Evolutionary conservation across 1,140 invertebrate species (phyloP), one percentile per base, ranked within the genome.

Genomic region (Ganaspis sp.): DNA sequence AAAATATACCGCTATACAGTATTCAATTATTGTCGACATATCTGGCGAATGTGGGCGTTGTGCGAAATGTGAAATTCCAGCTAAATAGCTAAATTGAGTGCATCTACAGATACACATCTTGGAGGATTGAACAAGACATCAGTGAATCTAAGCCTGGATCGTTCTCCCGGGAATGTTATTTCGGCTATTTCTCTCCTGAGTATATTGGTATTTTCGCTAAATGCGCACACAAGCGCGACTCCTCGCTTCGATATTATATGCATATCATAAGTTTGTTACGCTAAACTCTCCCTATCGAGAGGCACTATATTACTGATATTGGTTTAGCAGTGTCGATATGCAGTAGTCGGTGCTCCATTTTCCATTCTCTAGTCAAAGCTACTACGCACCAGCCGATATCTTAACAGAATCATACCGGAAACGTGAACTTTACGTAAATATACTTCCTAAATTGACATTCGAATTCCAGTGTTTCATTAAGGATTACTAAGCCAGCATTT

Each of bases 311-410:
- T 64, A 64, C 12, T 26, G 58, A 64, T 64, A 64, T 64, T 64
- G 58, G 58, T 64, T 64, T 64, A 64, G 58, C 58, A 34, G 58
- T n/a, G 58, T 64, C 23, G 58, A 64, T 64, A 64, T 26, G 23
- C 12, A 40, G 17, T 4, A 23, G 19, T 54, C 58, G 26, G 23
- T 26, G 29, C 53, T 11, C 23, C 17, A 64, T 15, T 64, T 29
- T 29, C 58, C 23, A 64, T 12, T 26, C 19, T 4, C 21, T 26
- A 26, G 54, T 4, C 23, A 64, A 26, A 64, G 54, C 6, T 3
- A 6, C 4, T 26, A 64, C 58, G 58, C 58, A 64, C 54, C 54
- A 64, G 4, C 54, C 23, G 3, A 29, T 64, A 64, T 29, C 21
- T 64, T 64, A n/a, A 29, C 15, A 64, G 1, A 4, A 64, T 64